A percentile compares a stretch with the other conserved stretches of the same genome.
Evolutionary conservation across 2,888 invertebrate species (phyloP).

Genomic region (Choristoneura rosaceana): DNA sequence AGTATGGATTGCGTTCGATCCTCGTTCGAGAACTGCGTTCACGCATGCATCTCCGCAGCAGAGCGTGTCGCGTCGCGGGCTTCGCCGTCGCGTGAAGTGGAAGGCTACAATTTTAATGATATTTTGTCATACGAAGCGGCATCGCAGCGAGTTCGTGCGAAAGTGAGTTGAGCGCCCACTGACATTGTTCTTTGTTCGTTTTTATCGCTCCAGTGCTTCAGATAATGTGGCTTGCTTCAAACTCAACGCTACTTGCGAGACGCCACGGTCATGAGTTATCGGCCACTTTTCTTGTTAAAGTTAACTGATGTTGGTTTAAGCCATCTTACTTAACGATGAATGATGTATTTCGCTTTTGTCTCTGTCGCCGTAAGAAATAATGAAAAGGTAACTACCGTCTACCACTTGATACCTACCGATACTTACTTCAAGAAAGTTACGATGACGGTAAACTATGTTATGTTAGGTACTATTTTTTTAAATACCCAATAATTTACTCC

Average conservation of each 20-base stretch:
- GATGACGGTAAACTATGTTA: too few species aligned
- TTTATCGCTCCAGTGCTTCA: slow-evolving; percentile 81
- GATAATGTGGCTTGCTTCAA: slow-evolving; percentile 68
- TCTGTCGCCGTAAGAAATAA: slow-evolving; percentile 2
- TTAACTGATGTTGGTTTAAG: slow-evolving; percentile 68
- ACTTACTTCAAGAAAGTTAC: background rate
- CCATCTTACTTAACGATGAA: slow-evolving; percentile 65
- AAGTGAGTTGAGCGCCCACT: slow-evolving; percentile 77
- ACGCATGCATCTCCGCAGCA: slow-evolving; percentile 63
- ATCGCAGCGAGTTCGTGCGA: slow-evolving; percentile 73
- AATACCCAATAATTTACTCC: too few species aligned
- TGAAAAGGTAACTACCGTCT: background rate
- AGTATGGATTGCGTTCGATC: slow-evolving; percentile 58
- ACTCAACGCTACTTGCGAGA: slow-evolving; percentile 58
- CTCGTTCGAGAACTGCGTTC: slow-evolving; percentile 63
- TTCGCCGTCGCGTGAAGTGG: slow-evolving; percentile 57
- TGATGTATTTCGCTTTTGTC: slow-evolving; percentile 61
- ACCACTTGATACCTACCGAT: background rate
- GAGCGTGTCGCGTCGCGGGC: slow-evolving; percentile 60
- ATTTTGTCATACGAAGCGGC: slow-evolving; percentile 76
- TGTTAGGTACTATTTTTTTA: too few species aligned
- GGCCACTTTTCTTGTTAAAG: slow-evolving; percentile 78
- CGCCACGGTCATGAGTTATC: slow-evolving; percentile 69
- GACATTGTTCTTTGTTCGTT: slow-evolving; percentile 84
- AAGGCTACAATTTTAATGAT: slow-evolving; percentile 68